Evolutionary conservation across 2,888 invertebrate species (phyloP), one percentile per base, ranked within the genome.

Genomic region (Pyrgus malvae): DNA sequence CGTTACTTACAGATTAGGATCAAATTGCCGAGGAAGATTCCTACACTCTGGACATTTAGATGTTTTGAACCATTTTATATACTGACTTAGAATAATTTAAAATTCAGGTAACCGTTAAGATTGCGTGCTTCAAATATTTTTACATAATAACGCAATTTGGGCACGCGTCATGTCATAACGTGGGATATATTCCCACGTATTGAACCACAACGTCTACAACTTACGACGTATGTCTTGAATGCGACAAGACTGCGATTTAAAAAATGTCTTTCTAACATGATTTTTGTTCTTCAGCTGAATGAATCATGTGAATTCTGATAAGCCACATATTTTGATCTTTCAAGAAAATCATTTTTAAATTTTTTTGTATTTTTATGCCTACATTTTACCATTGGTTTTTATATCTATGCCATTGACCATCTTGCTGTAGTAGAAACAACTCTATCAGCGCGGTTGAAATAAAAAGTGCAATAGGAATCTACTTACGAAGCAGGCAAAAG

Each of bases 81-180:
- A 44, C 19, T 33, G 9, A 23, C 27, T 51, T 25, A 23, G 12
- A 12, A 11, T 25, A 16, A 37, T 51, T 44, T 38, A 16, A n/a
- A 44, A 51, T 51, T 37, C 51, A 51, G 37, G 44, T 29, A 44
- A 38, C 0, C 31, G 5, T 31, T 6, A 17, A 8, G 41, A n/a
- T 44, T n/a, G 37, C 51, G 51, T 29, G 37, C 8, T n/a, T 44
- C 12, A 17, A 44, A 42, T 51, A 37, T 44, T 42, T 54, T 58
- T 63, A 64, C 62, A 66, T 56, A 56, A 71, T 72, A 70, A 68
- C 65, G 67, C 64, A 69, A 70, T 65, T 62, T 55, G 59, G 63
- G 63, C 70, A 70, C 71, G 68, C 61, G 68, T 59, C 50, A 58
- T 61, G 63, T 60, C 61, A 42, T 62, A 63, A 61, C 64, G 67